Base-by-base conservation (phyloP, 2,797 vertebrate genomes). In the Sparus aurata region DNA sequence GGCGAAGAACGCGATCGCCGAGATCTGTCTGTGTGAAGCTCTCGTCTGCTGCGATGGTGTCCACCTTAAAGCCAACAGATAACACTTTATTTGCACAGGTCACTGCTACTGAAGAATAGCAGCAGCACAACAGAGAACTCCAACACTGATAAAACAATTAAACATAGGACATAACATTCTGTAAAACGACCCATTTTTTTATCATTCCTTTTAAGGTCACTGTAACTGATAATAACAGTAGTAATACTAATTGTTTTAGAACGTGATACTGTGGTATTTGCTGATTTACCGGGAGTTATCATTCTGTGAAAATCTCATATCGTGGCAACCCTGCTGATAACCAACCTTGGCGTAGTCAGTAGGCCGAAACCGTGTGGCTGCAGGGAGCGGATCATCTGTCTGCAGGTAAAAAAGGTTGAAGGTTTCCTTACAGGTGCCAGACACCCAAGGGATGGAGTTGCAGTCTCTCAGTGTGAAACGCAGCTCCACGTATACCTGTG, bases 21-120 rank as follows among this genome's bases (percentile, higher is more conserved):
- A 99, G 94, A 90, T 99, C 98, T 68, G 98, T 99, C 88, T 99
- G 98, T 12, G 98, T 99, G 73, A 99, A 99, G 87, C 98, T 99
- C 92, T 99, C 98, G 58, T 99, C 98, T 6, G 98, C 98, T 2
- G 98, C 98, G 70, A 99, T 98, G 55, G 98, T 99, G 81, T 99
- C 98, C 34, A 99, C 98, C 94, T 95, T 65, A 6, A 73, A 81
- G 5, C 45, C 53, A 77, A 73, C 30, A 70, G 53, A 25, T 79
- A 58, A 66, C 13, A 18, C 3, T 30, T 68, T 17, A 50, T 47
- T 27, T 67, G 18, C 22, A 43, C 34, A 71, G 12, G 63, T 12
- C 2, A 50, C 3, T 22, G 10, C 6, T 53, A 20, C 34, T 22
- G 22, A 58, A 53, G 25, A 43, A 34, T 12, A 30, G 22, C 54